Conservation (phyloP, 1,140 invertebrate species). For the Drosophila athabasca region DNA sequence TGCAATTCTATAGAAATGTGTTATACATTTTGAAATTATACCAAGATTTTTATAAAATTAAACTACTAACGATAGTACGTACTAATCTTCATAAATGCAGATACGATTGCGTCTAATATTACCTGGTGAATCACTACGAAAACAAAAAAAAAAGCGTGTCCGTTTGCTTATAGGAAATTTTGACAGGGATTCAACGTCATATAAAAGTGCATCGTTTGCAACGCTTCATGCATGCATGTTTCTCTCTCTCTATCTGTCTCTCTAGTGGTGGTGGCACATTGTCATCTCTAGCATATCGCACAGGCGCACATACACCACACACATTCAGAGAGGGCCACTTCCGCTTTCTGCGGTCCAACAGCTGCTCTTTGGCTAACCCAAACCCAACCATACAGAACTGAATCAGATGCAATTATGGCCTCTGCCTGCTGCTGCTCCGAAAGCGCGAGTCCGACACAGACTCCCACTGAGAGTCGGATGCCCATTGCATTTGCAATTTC, state of each 20-base stretch:
- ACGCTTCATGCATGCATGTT: background rate
- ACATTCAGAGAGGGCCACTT: slow-evolving; percentile 35
- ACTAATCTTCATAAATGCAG: too few relatives aligned
- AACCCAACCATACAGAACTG: slow-evolving; percentile 21
- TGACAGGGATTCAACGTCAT: background rate
- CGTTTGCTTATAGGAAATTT: too few relatives aligned
- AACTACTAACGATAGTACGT: too few relatives aligned
- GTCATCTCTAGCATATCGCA: slow-evolving; percentile 17
- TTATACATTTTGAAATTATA: too few relatives aligned
- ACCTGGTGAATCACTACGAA: too few relatives aligned
- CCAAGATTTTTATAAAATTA: too few relatives aligned
- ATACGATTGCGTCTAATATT: too few relatives aligned
- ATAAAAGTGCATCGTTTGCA: slow-evolving; percentile 3
- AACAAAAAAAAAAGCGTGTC: too few relatives aligned
- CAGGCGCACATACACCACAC: slow-evolving; percentile 8
- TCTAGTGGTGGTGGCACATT: background rate
- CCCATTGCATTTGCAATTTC: slow-evolving; percentile 19
- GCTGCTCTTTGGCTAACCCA: slow-evolving; percentile 30
- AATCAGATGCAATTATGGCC: slow-evolving; percentile 33
- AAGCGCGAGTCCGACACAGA: slow-evolving; percentile 4
- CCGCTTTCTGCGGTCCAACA: slow-evolving; percentile 20
- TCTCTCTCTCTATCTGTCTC: too few relatives aligned
- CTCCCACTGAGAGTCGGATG: slow-evolving; percentile 34
- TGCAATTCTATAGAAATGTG: too few relatives aligned
- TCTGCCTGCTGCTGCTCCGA: too few relatives aligned